Base-by-base conservation (phyloP, 2,888 invertebrate species). In the Phlogophora meticulosa region DNA sequence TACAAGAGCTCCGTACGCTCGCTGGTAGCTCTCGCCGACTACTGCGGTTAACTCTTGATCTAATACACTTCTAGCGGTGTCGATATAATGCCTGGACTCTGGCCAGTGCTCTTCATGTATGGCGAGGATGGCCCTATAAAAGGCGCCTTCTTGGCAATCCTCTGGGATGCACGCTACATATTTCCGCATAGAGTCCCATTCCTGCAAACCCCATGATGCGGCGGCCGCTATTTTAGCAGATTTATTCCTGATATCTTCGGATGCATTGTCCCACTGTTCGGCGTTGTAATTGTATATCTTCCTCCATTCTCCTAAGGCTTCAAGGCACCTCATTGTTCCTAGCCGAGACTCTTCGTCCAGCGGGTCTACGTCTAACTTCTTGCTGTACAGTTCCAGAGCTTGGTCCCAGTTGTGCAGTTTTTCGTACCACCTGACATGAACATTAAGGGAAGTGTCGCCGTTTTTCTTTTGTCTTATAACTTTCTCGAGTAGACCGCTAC, bases 401-500 rank as follows among this genome's bases (percentile, higher is more conserved):
- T 98, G 98, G 80, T 99, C 99, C 99, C 99, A 99, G 88, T 99
- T 99, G 91, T 99, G 99, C 2, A 99, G 94, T 90, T 99, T 99
- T 91, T 99, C 99, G 90, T 99, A 99, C 99, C 99, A 99, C 1
- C 98, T 97, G 32, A 99, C 99, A 90, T 93, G 92, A 22, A 93
- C 91, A 68, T 92, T 93, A 2, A 94, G 74, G 53, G 96, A 93
- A 59, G 96, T 96, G 72, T 97, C 96, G 0, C 96, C 96, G 7
- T 96, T 96, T 71, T 97, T 97, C 72, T 97, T 97, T 84, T 98
- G 96, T 60, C 96, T 97, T 95, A 98, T 98, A 0, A 99, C 98
- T 90, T 98, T 98, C 83, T 98, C 98, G 20, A 99, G 90, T 10
- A 98, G 93, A 63, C 99, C 99, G 83, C 98, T 98, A 1, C 99